phyloP scores from a whole-genome alignment of 2,113 vertebrate genomes.

The Channa argus region DNA sequence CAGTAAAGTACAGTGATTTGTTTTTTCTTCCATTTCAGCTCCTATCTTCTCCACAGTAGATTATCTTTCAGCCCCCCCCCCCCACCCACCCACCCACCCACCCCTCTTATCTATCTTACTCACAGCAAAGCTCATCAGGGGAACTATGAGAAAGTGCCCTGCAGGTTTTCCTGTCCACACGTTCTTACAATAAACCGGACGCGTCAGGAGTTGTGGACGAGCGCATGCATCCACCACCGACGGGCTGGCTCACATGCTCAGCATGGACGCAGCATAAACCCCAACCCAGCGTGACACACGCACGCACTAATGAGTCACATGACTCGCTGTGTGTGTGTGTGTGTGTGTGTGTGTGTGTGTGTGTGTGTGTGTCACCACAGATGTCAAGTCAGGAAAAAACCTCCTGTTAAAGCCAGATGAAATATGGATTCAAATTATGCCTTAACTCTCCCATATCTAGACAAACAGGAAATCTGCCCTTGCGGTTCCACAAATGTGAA shows the following conservation, averaged over 20 bases:
- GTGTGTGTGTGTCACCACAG: conserved; percentile 20
- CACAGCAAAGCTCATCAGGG: conserved; percentile 31
- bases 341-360: too few species aligned
- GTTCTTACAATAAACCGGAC: conserved; percentile 48
- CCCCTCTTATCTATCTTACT: conserved; percentile 25
- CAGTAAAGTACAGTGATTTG: conserved; percentile 15
- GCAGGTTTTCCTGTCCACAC: conserved; percentile 62
- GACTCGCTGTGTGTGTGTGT: neutral
- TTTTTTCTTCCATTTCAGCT: conserved; percentile 19
- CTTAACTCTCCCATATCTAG: conserved; percentile 29
- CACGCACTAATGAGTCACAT: conserved; percentile 44
- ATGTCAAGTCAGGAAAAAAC: conserved; percentile 41
- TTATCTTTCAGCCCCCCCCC: conserved; percentile 45
- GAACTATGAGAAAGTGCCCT: conserved; percentile 47
- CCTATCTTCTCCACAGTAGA: conserved; percentile 2
- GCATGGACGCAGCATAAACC: conserved; percentile 11
- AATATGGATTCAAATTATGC: conserved; percentile 48
- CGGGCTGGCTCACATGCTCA: conserved; percentile 12
- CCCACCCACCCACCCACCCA: conserved; percentile 22
- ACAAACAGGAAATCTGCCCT: conserved; percentile 72
- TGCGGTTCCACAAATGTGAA: conserved; percentile 56
- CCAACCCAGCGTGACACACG: conserved; percentile 20
- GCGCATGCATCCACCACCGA: conserved; percentile 16
- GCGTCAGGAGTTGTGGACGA: conserved; percentile 28
- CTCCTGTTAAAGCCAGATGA: conserved; percentile 41